Conservation (phyloP, 2,113 vertebrate species). For the Aplodontia rufa region DNA sequence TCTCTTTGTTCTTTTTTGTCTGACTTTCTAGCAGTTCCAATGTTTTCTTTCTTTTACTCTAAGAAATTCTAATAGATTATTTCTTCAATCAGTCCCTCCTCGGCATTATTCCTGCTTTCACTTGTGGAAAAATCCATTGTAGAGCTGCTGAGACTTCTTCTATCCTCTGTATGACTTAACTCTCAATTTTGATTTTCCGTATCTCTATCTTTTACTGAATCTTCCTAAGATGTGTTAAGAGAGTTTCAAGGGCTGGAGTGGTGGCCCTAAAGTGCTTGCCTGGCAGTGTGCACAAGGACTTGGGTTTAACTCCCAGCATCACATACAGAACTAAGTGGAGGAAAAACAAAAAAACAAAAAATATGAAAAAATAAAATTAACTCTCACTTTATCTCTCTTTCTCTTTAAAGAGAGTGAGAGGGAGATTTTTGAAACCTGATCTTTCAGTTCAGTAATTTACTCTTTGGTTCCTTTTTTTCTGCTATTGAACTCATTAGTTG, state of each 20-base stretch:
- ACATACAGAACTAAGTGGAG: no score
- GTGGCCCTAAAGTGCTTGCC: no score
- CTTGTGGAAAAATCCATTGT: background rate
- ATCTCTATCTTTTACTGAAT: background rate
- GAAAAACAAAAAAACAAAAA: no score
- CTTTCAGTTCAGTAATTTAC: background rate
- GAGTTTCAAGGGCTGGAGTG: no score
- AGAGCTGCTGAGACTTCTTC: background rate
- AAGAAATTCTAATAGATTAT: background rate
- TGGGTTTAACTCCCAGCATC: no score
- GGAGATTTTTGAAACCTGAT: constrained; percentile 36
- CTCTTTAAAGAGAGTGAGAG: no score
- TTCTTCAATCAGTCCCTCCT: background rate
- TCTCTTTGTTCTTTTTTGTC: background rate
- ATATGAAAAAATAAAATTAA: no score
- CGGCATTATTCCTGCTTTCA: background rate
- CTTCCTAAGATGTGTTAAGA: background rate
- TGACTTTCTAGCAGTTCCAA: background rate
- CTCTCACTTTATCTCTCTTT: no score
- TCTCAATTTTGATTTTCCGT: background rate
- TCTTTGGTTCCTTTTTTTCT: background rate
- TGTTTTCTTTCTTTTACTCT: background rate
- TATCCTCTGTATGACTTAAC: background rate
- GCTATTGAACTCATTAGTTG: background rate
- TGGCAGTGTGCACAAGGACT: no score